Evolutionary conservation across 2,797 vertebrate genomes (phyloP), one percentile per base, ranked within the genome.

Genomic region (Dendrocincla fuliginosa): DNA sequence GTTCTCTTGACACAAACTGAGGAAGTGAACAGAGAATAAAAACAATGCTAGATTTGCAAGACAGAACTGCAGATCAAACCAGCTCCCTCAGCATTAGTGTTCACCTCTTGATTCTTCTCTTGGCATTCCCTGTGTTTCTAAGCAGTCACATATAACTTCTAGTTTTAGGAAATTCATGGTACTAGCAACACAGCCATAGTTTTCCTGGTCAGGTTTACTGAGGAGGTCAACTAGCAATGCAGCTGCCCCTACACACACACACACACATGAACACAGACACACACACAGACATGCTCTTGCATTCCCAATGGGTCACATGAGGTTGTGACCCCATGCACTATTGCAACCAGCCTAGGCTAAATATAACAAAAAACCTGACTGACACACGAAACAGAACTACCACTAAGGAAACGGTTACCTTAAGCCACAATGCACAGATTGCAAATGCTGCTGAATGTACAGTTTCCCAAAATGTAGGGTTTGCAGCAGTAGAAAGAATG

Each of bases 351-450:
- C 16, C 32, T 49, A 44, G 46, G 32, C 59, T 79, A 53, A 73
- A 76, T 0, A 0, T 3, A 30, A 41, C 32, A 73, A n/a, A 12
- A 49, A 68, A 30, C 24, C 10, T 3, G 0, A 23, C 15, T 20
- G 22, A 52, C 59, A 46, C 10, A 56, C 79, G 23, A 70, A 83
- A 37, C 6, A 57, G 42, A 69, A 65, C 25, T 57, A 94, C 49
- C 18, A n/a, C 16, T 19, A 33, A 49, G 20, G 11, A 44, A 64
- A 33, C 71, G 35, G 23, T 37, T 28, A 64, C 30, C 10, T 2
- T 1, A 75, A 91, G 42, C 7, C 30, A 73, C 32, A 57, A 24
- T 23, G 27, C 2, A 24, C 1, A 2, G 30, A n/a, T 19, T 63
- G 30, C 20, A 91, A 68, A 30, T 77, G 23, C 18, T 69, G 13